Evolutionary conservation across 1,140 invertebrate species (phyloP).

Genomic region (Epicauta chinensis): DNA sequence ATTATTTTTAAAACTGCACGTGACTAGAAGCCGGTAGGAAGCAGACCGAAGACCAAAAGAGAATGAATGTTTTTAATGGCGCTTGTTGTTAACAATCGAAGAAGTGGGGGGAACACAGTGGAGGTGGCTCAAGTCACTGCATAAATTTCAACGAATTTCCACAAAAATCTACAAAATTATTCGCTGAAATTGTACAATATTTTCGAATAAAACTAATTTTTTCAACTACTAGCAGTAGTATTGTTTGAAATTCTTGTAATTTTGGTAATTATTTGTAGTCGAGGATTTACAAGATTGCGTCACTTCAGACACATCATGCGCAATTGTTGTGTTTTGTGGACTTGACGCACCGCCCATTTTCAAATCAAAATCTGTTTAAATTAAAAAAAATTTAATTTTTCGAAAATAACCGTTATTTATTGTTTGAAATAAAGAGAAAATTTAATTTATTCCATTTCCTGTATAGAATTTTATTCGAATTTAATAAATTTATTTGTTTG

Average conservation of each 20-base stretch:
- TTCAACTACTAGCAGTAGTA: too few relatives aligned
- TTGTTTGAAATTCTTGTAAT: too few relatives aligned
- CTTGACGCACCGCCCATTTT: conserved; percentile 5
- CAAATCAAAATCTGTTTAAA: conserved; percentile 12
- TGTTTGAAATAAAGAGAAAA: too few relatives aligned
- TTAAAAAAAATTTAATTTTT: too few relatives aligned
- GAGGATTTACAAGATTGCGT: too few relatives aligned
- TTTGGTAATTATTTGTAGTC: neutral
- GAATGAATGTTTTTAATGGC: conserved; percentile 24
- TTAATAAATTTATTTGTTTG: too few relatives aligned
- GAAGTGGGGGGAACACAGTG: neutral
- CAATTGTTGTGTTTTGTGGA: neutral
- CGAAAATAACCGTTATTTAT: too few relatives aligned
- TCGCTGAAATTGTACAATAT: too few relatives aligned
- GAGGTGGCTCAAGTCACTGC: conserved; percentile 4
- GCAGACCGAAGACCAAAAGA: conserved; percentile 20
- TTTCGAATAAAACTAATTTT: too few relatives aligned
- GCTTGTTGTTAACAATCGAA: conserved; percentile 11
- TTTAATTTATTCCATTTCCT: too few relatives aligned
- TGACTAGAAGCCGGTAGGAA: conserved; percentile 31
- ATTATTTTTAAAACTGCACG: conserved; percentile 32
- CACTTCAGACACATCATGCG: conserved; percentile 5
- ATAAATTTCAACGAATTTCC: neutral
- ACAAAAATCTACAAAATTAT: too few relatives aligned
- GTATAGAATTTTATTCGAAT: too few relatives aligned